Evolutionary conservation across 1,140 invertebrate species (phyloP), one percentile per base, ranked within the genome.

Genomic region (Ceratina calcarata): DNA sequence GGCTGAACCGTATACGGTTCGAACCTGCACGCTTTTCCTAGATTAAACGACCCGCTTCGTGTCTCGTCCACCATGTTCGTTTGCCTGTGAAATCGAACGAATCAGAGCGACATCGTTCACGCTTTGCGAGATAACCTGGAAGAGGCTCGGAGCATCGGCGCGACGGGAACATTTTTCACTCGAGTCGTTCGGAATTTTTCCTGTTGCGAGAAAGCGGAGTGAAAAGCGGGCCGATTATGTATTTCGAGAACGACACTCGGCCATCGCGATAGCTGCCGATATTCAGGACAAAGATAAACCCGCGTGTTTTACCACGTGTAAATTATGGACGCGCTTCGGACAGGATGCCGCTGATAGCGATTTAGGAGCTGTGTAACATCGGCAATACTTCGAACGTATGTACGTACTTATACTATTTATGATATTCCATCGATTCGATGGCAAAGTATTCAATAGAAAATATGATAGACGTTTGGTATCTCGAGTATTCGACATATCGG

Each of bases 181-280:
- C 16, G 6, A 10, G 32, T 4, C 57, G 70, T 49, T 27, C 37
- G 37, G 18, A 1, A 62, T 62, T 62, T 73, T 73, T 73, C 70
- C 10, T 22, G 7, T 12, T 20, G 12, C 58, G 70, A 27, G 70
- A 73, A 73, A 73, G 70, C 70, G 22, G 18, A 62, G 70, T 73
- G 70, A 62, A 73, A 73, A 73, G 3, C 37, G 2, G 16, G 57
- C 16, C 45, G 22, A 67, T 67, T 67, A 22, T 61, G 24, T 45
- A 62, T 73, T 73, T 73, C 58, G 27, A 58, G 69, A 71, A 49
- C 20, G 37, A 8, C 10, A 12, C 10, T 51, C 12, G 18, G 32
- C 32, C 32, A 73, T 73, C 70, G 70, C 37, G 70, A 72, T 72
- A 55, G 51, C 24, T 55, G 51, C 67, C 57, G 57, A 73, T 73